These are phyloP conservation scores for Stegodyphus dumicola DNA, from an alignment of 1,140 invertebrate species.

Conservation along the genomic window DNA sequence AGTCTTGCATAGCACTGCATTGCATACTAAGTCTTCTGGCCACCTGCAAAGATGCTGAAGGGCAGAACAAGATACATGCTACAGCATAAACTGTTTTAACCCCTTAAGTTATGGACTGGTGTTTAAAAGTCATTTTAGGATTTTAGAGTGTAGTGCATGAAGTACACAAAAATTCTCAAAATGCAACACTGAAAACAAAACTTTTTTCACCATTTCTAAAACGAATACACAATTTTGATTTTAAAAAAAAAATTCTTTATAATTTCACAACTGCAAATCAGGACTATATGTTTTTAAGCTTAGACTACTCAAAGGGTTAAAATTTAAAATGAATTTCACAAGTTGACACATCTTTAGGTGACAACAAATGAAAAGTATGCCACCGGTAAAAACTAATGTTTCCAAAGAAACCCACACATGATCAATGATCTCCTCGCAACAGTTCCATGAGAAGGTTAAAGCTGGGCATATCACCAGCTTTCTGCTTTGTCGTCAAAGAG, in stretches of 20 bases:
- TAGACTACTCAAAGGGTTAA: conserved; percentile 19
- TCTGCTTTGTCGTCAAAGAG: conserved; percentile 85
- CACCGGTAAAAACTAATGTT: conserved; percentile 37
- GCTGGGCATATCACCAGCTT: conserved; percentile 85
- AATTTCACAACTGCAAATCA: neutral
- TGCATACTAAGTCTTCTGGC: conserved; percentile 9
- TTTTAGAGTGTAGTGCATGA: neutral
- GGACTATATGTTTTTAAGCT: neutral
- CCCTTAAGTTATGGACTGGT: neutral
- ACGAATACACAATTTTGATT: too few species aligned
- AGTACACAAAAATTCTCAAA: neutral
- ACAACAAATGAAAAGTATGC: conserved; percentile 57
- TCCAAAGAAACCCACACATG: neutral
- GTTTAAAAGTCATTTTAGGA: too few species aligned
- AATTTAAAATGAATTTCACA: neutral
- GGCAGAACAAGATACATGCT: conserved; percentile 7
- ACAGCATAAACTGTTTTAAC: conserved; percentile 31
- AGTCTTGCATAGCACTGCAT: conserved; percentile 56
- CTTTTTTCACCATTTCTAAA: neutral
- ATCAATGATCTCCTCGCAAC: conserved; percentile 80
- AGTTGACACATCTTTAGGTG: conserved; percentile 30
- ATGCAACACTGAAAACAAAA: neutral
- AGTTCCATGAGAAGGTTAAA: conserved; percentile 97
- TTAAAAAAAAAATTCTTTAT: too few species aligned
- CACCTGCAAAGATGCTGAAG: conserved; percentile 10